These are phyloP conservation scores for Gryon sp. DNA, from an alignment of 1,140 invertebrate genomes.

Conservation along the genomic window DNA sequence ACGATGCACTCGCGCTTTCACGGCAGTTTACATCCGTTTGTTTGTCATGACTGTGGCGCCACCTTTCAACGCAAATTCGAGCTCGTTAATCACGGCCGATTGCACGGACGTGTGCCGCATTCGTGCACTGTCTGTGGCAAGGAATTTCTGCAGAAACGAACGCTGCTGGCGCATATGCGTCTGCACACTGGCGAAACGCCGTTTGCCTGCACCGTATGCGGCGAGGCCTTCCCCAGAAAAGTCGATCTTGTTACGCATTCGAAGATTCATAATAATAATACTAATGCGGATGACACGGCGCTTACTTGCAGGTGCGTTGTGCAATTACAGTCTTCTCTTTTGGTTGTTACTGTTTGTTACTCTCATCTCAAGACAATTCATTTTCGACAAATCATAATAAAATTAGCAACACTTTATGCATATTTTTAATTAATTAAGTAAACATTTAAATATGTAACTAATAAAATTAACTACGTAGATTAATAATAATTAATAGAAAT, in stretches of 20 bases:
- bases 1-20: constrained; percentile 91
- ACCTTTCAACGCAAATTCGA: constrained; percentile 91
- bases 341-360: too few relatives aligned
- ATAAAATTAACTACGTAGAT: too few relatives aligned
- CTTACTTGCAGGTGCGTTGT: constrained; percentile 75
- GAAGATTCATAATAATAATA: constrained; percentile 82
- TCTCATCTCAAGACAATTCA: too few relatives aligned
- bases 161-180: constrained; percentile 87
- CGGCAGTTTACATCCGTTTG: constrained; percentile 89
- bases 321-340: neutral
- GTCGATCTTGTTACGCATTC: constrained; percentile 85
- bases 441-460: too few relatives aligned
- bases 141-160: constrained; percentile 90
- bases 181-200: constrained; percentile 83
- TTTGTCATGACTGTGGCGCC: constrained; percentile 89
- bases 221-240: constrained; percentile 87
- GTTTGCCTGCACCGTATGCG: constrained; percentile 86
- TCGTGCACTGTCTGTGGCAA: constrained; percentile 89
- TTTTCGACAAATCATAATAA: too few relatives aligned
- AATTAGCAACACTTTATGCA: too few relatives aligned
- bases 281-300: constrained; percentile 73
- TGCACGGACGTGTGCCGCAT: constrained; percentile 89
- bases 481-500: too few relatives aligned
- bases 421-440: too few relatives aligned
- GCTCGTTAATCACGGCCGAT: constrained; percentile 88